Percentiles rank a stretch among this genome's conserved stretches.
Evolutionary conservation across 2,797 vertebrate species (phyloP).

Genomic region (Decapterus maruadsi): DNA sequence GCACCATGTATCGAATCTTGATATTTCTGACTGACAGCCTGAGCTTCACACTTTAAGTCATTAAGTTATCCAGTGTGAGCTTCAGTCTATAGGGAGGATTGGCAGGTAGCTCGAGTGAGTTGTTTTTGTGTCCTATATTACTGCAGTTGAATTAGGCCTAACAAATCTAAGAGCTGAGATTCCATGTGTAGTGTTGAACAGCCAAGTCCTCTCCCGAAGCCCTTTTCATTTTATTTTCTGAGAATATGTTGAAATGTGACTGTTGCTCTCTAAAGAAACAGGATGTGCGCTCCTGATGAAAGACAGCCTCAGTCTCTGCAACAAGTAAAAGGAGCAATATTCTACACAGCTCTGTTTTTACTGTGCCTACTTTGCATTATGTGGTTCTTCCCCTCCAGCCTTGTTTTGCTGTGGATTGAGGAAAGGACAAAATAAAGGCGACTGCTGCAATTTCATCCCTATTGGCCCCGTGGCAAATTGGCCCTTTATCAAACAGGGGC

Average conservation of each 20-base stretch:
- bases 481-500: conserved; percentile 84
- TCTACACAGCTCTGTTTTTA: conserved; percentile 41
- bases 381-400: conserved; percentile 40
- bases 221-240: conserved; percentile 27
- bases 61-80: conserved; percentile 20
- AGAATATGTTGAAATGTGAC: conserved; percentile 29
- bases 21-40: conserved; percentile 32
- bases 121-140: conserved; percentile 27
- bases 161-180: conserved; percentile 41
- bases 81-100: neutral
- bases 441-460: conserved; percentile 84
- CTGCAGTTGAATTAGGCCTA: conserved; percentile 14
- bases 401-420: conserved; percentile 76
- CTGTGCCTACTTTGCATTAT: conserved; percentile 63
- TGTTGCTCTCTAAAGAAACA: conserved; percentile 39
- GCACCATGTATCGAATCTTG: conserved; percentile 4
- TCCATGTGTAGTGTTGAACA: conserved; percentile 23
- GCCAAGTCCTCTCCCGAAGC: neutral
- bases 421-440: conserved; percentile 83
- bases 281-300: conserved; percentile 44
- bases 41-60: conserved; percentile 29
- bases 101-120: conserved; percentile 5
- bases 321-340: conserved; percentile 39
- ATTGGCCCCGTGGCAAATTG: conserved; percentile 85
- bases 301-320: conserved; percentile 30